Base-by-base conservation (phyloP, 2,113 vertebrate species). In the Procapra przewalskii region DNA sequence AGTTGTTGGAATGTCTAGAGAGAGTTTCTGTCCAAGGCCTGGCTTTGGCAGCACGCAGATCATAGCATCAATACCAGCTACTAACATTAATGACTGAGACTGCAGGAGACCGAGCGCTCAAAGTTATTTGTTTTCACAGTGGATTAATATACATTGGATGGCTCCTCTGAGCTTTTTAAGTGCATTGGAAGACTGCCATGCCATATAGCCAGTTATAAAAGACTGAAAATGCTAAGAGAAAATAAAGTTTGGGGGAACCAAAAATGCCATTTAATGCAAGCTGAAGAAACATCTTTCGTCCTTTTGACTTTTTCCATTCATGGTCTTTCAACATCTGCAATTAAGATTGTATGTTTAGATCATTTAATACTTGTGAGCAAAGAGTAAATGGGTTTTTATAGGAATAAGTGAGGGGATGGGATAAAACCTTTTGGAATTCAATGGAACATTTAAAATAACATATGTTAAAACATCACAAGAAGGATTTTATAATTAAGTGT, bases 121-220 rank as follows among this genome's bases (percentile, higher is more conserved):
- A 23, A 83, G 88, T 96, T 98, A 97, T 99, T 99, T 99, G 98
- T 99, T 99, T 98, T 98, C 98, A 98, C 98, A 98, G 97, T 93
- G 92, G 97, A 99, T 98, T 98, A 97, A 98, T 98, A 98, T 96
- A 98, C 98, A 98, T 93, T 84, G 98, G 96, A 98, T 97, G 95
- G 92, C 95, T 98, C 97, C 97, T 97, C 77, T 71, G 94, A 98
- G 98, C 98, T 95, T 97, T 98, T 91, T 36, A 4, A 67, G 95
- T 96, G 96, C 57, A 36, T 97, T 97, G 97, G 97, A 98, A 97
- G 89, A 93, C 80, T 97, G 96, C 55, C 81, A 93, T 88, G 80
- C 95, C 83, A 52, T 95, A 90, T 12, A 97, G 90, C 95, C 86
- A 64, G 55, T 97, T 96, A 97, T 91, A 97, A 98, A 98, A 97